Evolutionary conservation across 2,113 vertebrate genomes (phyloP).

Genomic region (Tiliqua scincoides): DNA sequence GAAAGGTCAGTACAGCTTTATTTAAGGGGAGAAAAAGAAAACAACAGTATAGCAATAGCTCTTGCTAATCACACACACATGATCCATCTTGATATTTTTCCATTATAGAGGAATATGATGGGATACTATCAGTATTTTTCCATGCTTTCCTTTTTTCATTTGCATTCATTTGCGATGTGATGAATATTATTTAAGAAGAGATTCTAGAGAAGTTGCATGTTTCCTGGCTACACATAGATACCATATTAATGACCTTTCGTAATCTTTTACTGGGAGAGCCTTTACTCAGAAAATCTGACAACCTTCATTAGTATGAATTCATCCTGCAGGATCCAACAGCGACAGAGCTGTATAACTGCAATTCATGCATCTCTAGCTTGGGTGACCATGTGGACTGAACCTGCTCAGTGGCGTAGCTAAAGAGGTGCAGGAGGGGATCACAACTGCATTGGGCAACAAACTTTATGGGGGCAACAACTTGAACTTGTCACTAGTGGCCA

Average conservation of each 20-base stretch:
- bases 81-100: background rate
- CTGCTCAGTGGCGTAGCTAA: no score
- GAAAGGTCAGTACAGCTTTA: background rate
- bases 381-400: background rate
- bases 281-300: background rate
- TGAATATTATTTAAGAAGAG: background rate
- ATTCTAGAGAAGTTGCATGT: background rate
- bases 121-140: no score
- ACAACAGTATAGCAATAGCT: background rate
- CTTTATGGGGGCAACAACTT: no score
- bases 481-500: no score
- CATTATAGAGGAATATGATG: background rate
- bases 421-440: no score
- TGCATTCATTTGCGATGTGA: background rate
- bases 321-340: background rate
- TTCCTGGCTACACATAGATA: background rate
- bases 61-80: background rate
- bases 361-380: background rate
- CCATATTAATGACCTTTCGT: background rate
- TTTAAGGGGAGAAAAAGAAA: background rate
- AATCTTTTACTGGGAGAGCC: background rate
- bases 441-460: no score
- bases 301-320: background rate
- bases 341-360: no score
- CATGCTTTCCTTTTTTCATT: no score